These are phyloP conservation scores for chimpanzee (Pan troglodytes) DNA, from an alignment of 2,113 vertebrate species.

Conservation along the genomic window NHGRI_mPanTro3-v2.1_pri NC_072401.2:45080001-45080500, in stretches of 20 bases:
- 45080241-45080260: neutral
- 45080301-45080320: neutral
- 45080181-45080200: neutral
- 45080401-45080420: neutral
- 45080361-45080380: neutral
- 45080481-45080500: neutral
- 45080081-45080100: neutral
- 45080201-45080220: neutral
- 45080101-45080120: neutral
- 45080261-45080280: neutral
- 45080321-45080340: neutral
- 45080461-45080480: neutral
- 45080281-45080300: constrained; percentile 30
- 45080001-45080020: neutral
- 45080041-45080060: neutral
- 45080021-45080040: neutral
- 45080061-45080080: neutral
- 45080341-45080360: neutral
- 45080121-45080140: neutral
- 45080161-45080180: neutral
- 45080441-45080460: neutral
- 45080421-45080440: neutral
- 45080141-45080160: neutral
- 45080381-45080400: neutral
- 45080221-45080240: neutral